Evolutionary conservation across 2,113 vertebrate genomes (phyloP).

Genomic region (Meriones unguiculatus): DNA sequence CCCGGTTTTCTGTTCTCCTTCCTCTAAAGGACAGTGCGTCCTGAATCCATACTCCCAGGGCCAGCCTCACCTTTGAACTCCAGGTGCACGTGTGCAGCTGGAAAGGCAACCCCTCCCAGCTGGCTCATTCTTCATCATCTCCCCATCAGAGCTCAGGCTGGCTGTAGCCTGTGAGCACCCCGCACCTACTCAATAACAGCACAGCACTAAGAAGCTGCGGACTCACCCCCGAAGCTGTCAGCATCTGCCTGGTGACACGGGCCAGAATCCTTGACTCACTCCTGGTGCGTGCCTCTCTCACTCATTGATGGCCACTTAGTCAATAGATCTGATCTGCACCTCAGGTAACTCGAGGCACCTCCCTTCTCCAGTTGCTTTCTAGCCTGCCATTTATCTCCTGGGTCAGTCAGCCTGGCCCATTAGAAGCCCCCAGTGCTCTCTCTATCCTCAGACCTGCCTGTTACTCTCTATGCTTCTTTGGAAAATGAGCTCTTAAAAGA

Average conservation of each 20-base stretch:
- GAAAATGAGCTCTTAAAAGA: not conserved
- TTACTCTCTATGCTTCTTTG: not conserved
- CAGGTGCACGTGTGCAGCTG: not conserved
- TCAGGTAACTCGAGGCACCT: not conserved
- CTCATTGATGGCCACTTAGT: not conserved
- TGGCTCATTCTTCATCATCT: not conserved
- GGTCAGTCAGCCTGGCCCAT: not conserved
- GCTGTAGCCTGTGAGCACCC: no score
- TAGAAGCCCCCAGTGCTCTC: no score
- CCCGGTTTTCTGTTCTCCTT: not conserved
- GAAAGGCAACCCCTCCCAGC: not conserved
- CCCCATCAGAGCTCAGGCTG: fast-evolving
- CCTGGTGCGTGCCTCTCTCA: not conserved
- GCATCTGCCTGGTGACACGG: not conserved
- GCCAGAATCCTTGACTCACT: not conserved
- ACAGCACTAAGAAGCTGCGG: not conserved
- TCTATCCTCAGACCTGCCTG: not conserved
- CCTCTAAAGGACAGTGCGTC: not conserved
- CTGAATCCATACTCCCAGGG: not conserved
- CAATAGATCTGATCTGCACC: not conserved
- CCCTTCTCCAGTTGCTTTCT: not conserved
- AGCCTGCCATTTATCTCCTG: not conserved
- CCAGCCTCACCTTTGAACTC: not conserved
- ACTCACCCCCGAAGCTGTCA: not conserved
- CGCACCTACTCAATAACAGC: not conserved